A percentile compares a stretch with the other conserved stretches of the same genome.
phyloP scores from a whole-genome alignment of 1,140 invertebrate genomes.

The Pomacea maculata region DNA sequence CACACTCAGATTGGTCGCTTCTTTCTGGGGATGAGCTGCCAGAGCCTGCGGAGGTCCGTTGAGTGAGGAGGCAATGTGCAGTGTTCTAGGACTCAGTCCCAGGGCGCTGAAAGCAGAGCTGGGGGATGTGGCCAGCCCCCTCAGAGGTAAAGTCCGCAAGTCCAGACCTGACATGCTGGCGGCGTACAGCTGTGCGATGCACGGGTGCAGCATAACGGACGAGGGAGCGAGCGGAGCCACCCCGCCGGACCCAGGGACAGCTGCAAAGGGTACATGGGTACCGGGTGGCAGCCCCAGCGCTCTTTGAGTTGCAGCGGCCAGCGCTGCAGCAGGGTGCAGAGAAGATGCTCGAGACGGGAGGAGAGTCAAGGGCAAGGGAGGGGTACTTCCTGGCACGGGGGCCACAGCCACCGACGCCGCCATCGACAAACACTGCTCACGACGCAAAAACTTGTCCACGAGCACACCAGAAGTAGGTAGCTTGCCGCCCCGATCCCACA shows the following conservation, averaged over 20 bases:
- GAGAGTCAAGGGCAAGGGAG: background rate
- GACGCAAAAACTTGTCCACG: constrained; percentile 3
- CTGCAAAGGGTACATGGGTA: no score
- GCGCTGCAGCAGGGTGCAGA: background rate
- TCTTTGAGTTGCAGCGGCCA: background rate
- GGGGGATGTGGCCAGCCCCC: constrained; percentile 10
- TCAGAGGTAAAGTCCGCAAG: background rate
- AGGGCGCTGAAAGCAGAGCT: constrained; percentile 15
- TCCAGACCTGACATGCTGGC: background rate
- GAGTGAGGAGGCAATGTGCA: background rate
- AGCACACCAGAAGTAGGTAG: constrained; percentile 4
- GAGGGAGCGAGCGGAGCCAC: background rate
- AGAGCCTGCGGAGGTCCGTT: background rate
- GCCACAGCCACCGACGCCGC: background rate
- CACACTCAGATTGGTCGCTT: no score
- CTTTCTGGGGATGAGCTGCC: no score
- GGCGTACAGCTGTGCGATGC: background rate
- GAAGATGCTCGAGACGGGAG: background rate
- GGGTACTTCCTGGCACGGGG: background rate
- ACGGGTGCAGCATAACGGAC: background rate
- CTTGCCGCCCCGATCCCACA: background rate
- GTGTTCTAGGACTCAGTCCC: background rate
- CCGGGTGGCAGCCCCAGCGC: background rate
- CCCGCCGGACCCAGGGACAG: background rate
- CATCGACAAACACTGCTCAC: background rate